A percentile compares a stretch with the other conserved stretches of the same genome.
These are phyloP conservation scores for Prionailurus viverrinus DNA, from an alignment of 2,113 vertebrate species.

Conservation along the genomic window DNA sequence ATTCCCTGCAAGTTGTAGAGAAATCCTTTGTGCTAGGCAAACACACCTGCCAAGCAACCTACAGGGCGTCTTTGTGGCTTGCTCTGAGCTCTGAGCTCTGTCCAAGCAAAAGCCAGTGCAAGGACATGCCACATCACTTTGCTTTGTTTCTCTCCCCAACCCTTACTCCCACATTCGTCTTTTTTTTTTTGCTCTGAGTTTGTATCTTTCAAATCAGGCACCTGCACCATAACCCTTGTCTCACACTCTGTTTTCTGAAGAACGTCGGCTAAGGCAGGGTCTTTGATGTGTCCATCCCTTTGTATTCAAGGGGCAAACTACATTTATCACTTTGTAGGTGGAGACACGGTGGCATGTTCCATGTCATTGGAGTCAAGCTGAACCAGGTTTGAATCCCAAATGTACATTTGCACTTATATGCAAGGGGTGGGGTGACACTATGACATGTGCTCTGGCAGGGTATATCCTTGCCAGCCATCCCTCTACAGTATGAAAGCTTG, in stretches of 20 bases:
- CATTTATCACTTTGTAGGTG: background rate
- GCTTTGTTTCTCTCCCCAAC: background rate
- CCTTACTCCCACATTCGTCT: background rate
- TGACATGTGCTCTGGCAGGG: background rate
- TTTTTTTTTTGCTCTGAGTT: background rate
- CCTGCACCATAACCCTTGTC: background rate
- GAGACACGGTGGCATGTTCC: background rate
- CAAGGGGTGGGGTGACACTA: background rate
- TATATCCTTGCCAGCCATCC: background rate
- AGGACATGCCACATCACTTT: background rate
- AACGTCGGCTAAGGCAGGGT: background rate
- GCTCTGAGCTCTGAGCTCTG: background rate
- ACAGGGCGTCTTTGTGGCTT: background rate
- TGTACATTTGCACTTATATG: background rate
- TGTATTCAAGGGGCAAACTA: conserved; percentile 11
- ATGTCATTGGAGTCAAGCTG: background rate
- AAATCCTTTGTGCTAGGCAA: background rate
- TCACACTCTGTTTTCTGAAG: background rate
- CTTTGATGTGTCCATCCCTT: background rate
- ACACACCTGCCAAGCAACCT: background rate
- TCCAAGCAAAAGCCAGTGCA: background rate
- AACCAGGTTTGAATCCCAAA: background rate
- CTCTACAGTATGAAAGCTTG: background rate
- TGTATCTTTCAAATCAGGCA: background rate
- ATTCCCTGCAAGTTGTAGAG: background rate